Base-by-base conservation (phyloP, 2,888 invertebrate species). In the Caenorhabditis sulstoni region DNA sequence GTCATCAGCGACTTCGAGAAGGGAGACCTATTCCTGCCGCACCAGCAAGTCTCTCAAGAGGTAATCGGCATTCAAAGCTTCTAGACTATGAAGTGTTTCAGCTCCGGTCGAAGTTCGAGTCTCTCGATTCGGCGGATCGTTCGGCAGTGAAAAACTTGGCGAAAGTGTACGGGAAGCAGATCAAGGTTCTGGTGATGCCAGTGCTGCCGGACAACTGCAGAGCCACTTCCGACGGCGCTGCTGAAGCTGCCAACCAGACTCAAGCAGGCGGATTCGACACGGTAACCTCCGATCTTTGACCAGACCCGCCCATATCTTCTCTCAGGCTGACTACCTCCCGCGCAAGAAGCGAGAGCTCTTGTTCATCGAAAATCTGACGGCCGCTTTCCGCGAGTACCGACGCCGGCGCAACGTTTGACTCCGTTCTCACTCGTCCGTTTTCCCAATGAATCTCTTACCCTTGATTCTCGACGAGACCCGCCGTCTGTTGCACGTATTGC, bases 401-500 rank as follows among this genome's bases (percentile, higher is more conserved):
- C 44, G 49, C 11, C 41, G 58, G 11, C 50, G 65, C 16, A 53
- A 61, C 52, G 61, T 55, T 12, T 70, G 45, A 70, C 22, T 18
- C 4, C 29, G 44, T 53, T 4, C 12, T 20, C 14, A 20, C 16
- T 9, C 20, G 22, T 35, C 35, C 18, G 16, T 18, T 14, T 35
- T 12, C 2, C 16, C 7, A 45, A 29, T 35, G 12, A 29, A 29
- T 1, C 29, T 74, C 81, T 67, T 8, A 74, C 81, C 71, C 81
- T 73, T 84, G 83, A 41, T 84, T 81, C 35, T 86, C 84, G n/a
- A 86, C 85, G 20, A 83, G 66, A 50, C 88, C 88, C 11, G 84
- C 81, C 12, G 87, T 89, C 71, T 87, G 86, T 68, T 85, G 83
- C 20, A 84, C 73, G 75, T 89, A 89, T 64, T 86, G 86, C 58